Evolutionary conservation across 2,888 invertebrate genomes (phyloP), one percentile per base, ranked within the genome.

Genomic region (Drosophila engyochracea): DNA sequence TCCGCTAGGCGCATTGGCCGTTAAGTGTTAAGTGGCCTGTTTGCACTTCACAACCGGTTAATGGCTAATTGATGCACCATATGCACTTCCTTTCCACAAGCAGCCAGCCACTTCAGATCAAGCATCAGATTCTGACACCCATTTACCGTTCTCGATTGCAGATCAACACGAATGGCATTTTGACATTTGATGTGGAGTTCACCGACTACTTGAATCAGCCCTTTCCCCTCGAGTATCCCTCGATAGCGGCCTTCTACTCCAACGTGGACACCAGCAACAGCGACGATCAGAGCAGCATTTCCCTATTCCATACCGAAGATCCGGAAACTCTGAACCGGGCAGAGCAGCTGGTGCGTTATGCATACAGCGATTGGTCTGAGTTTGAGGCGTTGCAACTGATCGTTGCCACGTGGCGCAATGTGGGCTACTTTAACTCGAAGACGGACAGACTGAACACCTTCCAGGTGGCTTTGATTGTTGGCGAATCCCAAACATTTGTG

Each of bases 111-210:
- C 41, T 79, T 65, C 30, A 37, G 22, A 5, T 22, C 10, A 44
- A 22, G 22, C 22, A 22, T 14, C 16, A 9, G 47, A 47, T 47
- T 22, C 47, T 47, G 47, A 47, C 58, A 41, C 31, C 19, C 58
- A 22, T 72, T 6, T 16, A 39, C 9, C 22, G 22, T 12, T 33
- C 19, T 30, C 22, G 30, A 19, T 82, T 81, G n/a, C 81, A 99
- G 99, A 96, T 99, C 69, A 98, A 98, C 93, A 96, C 96, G 91
- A 98, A 97, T 94, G 99, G 99, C 54, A 95, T 98, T 22, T 92
- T 99, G 39, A 97, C 98, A 9, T 98, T 99, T 92, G 95, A 97
- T 91, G 96, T 97, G n/a, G 97, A 98, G 83, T 96, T 98, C 78
- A 96, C 97, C 10, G 95, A 95, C 60, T 99, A 97, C 93, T 95